phyloP scores from a whole-genome alignment of 1,140 invertebrate species.

The Acromyrmex echinatior region DNA sequence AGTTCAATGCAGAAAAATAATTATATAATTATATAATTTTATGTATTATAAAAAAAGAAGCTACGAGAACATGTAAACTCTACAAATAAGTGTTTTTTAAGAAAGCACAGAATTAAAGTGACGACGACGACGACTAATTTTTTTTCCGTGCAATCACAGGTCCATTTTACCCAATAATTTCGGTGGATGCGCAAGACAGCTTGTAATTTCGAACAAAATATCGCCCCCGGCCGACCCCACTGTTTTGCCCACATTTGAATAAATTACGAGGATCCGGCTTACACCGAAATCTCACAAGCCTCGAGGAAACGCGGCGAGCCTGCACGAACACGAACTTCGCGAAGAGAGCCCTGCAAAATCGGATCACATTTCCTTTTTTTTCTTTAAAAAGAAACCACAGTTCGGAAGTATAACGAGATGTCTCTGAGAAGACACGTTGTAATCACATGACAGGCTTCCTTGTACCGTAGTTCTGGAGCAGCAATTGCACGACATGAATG shows the following conservation, averaged over 20 bases:
- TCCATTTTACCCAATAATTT: slow-evolving; percentile 40
- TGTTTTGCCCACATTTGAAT: slow-evolving; percentile 60
- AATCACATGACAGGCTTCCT: slow-evolving; percentile 11
- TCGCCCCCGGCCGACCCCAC: background rate
- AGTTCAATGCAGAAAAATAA: background rate
- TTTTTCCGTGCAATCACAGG: slow-evolving; percentile 27
- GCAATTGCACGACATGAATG: background rate
- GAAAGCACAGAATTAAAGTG: slow-evolving; percentile 26
- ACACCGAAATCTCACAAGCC: slow-evolving; percentile 11
- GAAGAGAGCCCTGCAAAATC: background rate
- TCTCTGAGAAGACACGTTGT: slow-evolving; percentile 21
- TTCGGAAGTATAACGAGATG: background rate
- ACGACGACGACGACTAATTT: background rate
- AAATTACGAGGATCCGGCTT: slow-evolving; percentile 24
- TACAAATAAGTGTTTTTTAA: background rate
- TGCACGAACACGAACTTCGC: slow-evolving; percentile 43
- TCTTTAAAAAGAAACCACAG: background rate
- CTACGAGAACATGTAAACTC: background rate
- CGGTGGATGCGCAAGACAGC: slow-evolving; percentile 27
- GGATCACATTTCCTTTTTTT: background rate
- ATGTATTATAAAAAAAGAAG: background rate
- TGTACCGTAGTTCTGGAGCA: background rate
- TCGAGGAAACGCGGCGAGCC: background rate
- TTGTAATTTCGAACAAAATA: slow-evolving; percentile 66
- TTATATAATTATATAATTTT: background rate